A percentile compares a stretch with the other conserved stretches of the same genome.
Evolutionary conservation across 2,888 invertebrate genomes (phyloP).

Genomic region (Tineola bisselliella): DNA sequence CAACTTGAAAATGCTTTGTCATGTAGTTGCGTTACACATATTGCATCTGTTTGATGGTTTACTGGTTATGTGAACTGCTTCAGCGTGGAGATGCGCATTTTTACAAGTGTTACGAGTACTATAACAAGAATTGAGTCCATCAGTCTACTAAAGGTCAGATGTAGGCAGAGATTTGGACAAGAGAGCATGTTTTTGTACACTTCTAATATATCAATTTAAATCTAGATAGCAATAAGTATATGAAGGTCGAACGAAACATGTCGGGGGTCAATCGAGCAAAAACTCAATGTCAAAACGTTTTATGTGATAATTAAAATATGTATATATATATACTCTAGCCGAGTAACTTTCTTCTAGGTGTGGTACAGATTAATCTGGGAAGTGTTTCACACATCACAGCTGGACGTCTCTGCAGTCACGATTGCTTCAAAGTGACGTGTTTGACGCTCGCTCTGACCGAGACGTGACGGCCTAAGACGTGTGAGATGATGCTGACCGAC

Average conservation of each 20-base stretch:
- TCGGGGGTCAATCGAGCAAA: neutral
- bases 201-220: too few relatives aligned
- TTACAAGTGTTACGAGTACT: too few relatives aligned
- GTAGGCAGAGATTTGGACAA: too few relatives aligned
- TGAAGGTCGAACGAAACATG: neutral
- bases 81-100: too few relatives aligned
- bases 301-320: neutral
- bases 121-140: too few relatives aligned
- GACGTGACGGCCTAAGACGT: neutral
- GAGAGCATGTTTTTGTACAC: too few relatives aligned
- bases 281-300: neutral
- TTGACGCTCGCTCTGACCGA: neutral
- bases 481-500: constrained; percentile 9
- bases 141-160: too few relatives aligned
- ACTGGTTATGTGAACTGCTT: too few relatives aligned
- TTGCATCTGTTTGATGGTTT: neutral
- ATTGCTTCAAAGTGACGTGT: neutral
- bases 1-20: neutral
- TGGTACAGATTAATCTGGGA: constrained; percentile 6
- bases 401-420: constrained; percentile 8
- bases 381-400: constrained; percentile 8
- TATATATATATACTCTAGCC: neutral
- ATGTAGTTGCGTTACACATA: neutral
- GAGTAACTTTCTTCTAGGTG: neutral
- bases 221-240: neutral